Conservation (phyloP, 2,888 invertebrate species). For the Aproaerema taeniolella region DNA sequence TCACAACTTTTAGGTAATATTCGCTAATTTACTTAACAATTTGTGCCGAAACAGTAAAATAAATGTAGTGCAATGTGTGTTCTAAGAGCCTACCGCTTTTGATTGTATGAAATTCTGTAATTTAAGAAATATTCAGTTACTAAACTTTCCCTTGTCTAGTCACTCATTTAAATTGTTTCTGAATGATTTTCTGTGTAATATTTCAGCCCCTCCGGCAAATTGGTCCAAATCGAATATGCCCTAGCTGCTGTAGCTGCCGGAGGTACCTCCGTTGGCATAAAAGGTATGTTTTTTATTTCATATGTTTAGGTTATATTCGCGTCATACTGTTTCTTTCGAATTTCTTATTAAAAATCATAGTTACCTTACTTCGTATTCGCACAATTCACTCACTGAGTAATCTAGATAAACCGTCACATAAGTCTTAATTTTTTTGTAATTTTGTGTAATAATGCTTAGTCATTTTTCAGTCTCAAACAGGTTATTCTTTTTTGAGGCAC, state of each 20-base stretch:
- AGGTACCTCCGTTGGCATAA: slow-evolving; percentile 98
- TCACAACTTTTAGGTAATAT: slow-evolving; percentile 83
- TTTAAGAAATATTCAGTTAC: too few relatives aligned
- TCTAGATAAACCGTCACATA: too few relatives aligned
- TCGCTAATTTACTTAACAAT: slow-evolving; percentile 32
- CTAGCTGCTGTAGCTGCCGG: slow-evolving; percentile 98
- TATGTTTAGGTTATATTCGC: slow-evolving; percentile 35
- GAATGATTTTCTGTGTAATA: slow-evolving; percentile 18
- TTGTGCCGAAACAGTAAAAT: background rate
- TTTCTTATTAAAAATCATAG: too few relatives aligned
- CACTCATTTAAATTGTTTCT: background rate
- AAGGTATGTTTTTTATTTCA: slow-evolving; percentile 78
- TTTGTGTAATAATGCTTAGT: too few relatives aligned
- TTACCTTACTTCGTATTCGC: background rate
- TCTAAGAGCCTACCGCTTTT: too few relatives aligned
- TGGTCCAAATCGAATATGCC: slow-evolving; percentile 99
- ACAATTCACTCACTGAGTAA: too few relatives aligned
- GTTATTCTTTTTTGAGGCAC: too few relatives aligned
- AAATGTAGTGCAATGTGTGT: background rate
- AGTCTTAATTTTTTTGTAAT: too few relatives aligned
- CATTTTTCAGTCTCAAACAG: too few relatives aligned
- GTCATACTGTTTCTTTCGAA: slow-evolving; percentile 16
- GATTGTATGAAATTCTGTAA: too few relatives aligned
- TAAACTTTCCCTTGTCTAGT: background rate
- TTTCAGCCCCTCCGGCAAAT: slow-evolving; percentile 97